A percentile compares a stretch with the other conserved stretches of the same genome.
Evolutionary conservation across 2,888 invertebrate genomes (phyloP).

Genomic region (Agonopterix heracliana): DNA sequence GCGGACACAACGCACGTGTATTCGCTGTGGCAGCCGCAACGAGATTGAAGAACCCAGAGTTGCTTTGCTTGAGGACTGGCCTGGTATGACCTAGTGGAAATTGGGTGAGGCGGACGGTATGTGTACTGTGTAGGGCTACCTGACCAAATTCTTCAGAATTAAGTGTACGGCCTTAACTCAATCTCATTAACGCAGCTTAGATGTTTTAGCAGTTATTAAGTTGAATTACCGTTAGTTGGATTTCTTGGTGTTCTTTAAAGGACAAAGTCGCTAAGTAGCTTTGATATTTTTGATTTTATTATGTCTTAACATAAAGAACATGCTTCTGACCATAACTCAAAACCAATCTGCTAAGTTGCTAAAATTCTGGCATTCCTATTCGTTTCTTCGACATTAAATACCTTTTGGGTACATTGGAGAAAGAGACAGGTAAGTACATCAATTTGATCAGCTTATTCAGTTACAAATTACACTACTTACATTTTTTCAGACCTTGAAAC

Average conservation of each 20-base stretch:
- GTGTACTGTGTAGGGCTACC: conserved; percentile 15
- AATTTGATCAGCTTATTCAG: no score
- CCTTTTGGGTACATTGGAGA: no score
- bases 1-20: conserved; percentile 21
- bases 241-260: background rate
- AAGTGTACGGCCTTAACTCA: background rate
- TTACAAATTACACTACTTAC: no score
- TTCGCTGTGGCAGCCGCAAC: conserved; percentile 16
- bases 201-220: conserved; percentile 5
- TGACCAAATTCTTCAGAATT: conserved; percentile 23
- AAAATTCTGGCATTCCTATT: no score
- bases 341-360: no score
- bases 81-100: conserved; percentile 31
- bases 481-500: no score
- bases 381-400: no score
- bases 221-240: conserved; percentile 3
- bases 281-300: no score
- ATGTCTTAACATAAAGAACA: no score
- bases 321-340: no score
- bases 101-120: conserved; percentile 24
- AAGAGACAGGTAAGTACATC: no score
- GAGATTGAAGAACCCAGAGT: background rate
- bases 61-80: background rate
- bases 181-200: conserved; percentile 6
- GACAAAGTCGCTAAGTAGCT: background rate